Conservation (phyloP, 1,140 invertebrate species). For the Anthonomus grandis region DNA sequence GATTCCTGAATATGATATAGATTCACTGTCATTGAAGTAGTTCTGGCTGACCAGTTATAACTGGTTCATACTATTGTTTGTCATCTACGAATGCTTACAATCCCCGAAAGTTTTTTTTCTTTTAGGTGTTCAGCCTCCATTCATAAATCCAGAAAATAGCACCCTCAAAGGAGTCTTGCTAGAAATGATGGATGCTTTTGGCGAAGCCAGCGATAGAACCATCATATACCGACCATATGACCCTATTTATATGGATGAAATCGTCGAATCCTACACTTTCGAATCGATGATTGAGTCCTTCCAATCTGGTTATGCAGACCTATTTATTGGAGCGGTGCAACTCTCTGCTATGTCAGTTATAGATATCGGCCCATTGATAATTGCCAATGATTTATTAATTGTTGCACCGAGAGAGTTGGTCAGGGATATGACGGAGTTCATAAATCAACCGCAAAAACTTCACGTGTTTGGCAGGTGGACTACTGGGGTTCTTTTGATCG, state of each 20-base stretch:
- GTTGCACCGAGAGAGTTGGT: neutral
- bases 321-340: neutral
- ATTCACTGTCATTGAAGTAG: too few relatives aligned
- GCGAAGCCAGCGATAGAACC: neutral
- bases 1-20: too few relatives aligned
- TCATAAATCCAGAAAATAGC: conserved; percentile 1
- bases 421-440: too few relatives aligned
- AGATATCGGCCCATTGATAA: neutral
- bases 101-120: too few relatives aligned
- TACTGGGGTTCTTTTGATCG: neutral
- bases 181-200: neutral
- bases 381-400: neutral
- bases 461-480: too few relatives aligned
- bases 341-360: neutral
- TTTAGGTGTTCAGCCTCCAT: too few relatives aligned
- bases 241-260: neutral
- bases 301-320: neutral
- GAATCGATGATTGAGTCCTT: neutral
- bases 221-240: neutral
- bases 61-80: too few relatives aligned
- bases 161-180: conserved; percentile 1
- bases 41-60: too few relatives aligned
- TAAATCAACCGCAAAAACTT: too few relatives aligned
- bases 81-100: too few relatives aligned
- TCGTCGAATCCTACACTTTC: neutral